These are phyloP conservation scores for Leptopterna dolabrata DNA, from an alignment of 2,888 invertebrate genomes.

Conservation along the genomic window DNA sequence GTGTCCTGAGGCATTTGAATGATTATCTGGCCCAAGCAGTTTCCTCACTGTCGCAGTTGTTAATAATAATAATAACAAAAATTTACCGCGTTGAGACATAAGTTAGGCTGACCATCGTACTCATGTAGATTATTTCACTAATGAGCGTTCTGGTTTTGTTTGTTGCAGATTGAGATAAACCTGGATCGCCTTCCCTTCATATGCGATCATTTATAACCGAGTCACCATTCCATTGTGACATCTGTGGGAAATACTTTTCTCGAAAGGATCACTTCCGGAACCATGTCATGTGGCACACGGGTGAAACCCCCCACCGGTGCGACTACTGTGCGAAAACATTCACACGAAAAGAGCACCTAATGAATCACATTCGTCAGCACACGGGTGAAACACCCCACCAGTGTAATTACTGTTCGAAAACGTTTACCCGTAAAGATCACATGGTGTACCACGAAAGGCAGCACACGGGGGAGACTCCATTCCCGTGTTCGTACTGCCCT, in stretches of 20 bases:
- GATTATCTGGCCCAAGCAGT: too few species aligned
- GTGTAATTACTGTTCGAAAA: conserved; percentile 87
- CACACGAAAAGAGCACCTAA: conserved; percentile 80
- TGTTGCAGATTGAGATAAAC: conserved; percentile 53
- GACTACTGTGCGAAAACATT: conserved; percentile 84
- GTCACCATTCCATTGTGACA: conserved; percentile 74
- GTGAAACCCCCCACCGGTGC: conserved; percentile 82
- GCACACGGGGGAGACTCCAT: conserved; percentile 79
- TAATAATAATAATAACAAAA: too few species aligned
- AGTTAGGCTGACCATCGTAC: too few species aligned
- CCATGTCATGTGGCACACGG: conserved; percentile 81
- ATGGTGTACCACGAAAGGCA: conserved; percentile 87
- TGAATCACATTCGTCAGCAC: conserved; percentile 78
- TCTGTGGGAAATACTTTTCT: conserved; percentile 88
- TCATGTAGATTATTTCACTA: too few species aligned
- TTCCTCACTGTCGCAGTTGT: too few species aligned
- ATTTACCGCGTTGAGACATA: too few species aligned
- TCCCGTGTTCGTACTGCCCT: conserved; percentile 84
- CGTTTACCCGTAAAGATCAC: conserved; percentile 87
- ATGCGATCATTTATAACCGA: conserved; percentile 58
- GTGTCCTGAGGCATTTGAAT: too few species aligned
- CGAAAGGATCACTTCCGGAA: conserved; percentile 89
- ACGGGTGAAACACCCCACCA: conserved; percentile 71
- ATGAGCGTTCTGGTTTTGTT: neutral
- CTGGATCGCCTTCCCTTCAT: conserved; percentile 48